Percentiles rank a stretch among this genome's conserved stretches.
Evolutionary conservation across 1,140 invertebrate species (phyloP).

Genomic region (Meloidogyne chitwoodi): DNA sequence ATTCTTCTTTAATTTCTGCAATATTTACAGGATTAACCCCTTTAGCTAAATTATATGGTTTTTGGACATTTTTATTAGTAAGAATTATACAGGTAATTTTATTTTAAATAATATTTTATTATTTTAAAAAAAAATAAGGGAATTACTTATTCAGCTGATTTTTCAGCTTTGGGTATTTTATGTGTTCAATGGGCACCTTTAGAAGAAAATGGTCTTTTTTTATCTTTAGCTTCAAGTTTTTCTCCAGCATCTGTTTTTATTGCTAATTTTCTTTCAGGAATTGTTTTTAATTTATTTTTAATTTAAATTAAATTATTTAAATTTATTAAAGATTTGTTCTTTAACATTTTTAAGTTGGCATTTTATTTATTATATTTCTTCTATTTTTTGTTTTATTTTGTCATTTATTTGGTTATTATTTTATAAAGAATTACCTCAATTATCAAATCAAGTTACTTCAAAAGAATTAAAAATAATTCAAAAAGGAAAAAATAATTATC

Average conservation of each 20-base stretch:
- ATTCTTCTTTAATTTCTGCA: constrained; percentile 38
- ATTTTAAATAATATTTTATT: not conserved
- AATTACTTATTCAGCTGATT: constrained; percentile 34
- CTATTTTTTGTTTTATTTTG: constrained; percentile 25
- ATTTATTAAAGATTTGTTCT: not conserved
- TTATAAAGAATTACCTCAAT: constrained; percentile 38
- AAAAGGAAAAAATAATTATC: constrained; percentile 29
- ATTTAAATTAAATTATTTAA: not conserved
- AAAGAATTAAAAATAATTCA: constrained; percentile 38
- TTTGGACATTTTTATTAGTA: constrained; percentile 28
- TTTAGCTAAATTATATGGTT: constrained; percentile 12
- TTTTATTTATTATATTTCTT: constrained; percentile 36
- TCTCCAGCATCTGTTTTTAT: constrained; percentile 34
- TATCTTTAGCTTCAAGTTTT: constrained; percentile 39
- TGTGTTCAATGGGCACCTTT: constrained; percentile 36
- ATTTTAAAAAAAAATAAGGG: not conserved
- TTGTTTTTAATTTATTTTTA: constrained; percentile 1
- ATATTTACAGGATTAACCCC: constrained; percentile 40
- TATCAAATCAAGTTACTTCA: constrained; percentile 15
- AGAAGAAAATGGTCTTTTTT: constrained; percentile 38
- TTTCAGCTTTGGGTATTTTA: constrained; percentile 38
- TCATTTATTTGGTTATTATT: constrained; percentile 36
- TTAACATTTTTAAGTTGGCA: constrained; percentile 32
- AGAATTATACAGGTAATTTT: constrained; percentile 32
- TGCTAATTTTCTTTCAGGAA: constrained; percentile 29